A percentile compares a stretch with the other conserved stretches of the same genome.
These are phyloP conservation scores for Tangara arthus DNA, from an alignment of 2,797 vertebrate genomes.

Conservation along the genomic window DNA sequence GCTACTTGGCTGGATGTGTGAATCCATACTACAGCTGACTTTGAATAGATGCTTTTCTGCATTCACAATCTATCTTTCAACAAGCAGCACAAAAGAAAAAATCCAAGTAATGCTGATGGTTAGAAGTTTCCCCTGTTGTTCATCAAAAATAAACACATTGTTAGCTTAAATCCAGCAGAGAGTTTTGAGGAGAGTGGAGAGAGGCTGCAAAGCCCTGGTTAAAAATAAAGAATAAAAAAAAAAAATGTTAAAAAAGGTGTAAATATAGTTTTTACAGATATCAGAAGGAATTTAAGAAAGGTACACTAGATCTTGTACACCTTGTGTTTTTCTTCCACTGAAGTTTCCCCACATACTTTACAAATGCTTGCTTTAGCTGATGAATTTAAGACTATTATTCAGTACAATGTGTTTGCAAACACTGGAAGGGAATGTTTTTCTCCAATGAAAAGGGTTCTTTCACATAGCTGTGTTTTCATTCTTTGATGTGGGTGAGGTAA, in stretches of 20 bases:
- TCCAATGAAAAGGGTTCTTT: not conserved
- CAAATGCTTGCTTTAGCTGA: not conserved
- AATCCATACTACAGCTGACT: not conserved
- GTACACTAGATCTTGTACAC: not conserved
- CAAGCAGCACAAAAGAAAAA: conserved; percentile 7
- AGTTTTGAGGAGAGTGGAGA: not conserved
- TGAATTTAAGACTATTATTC: conserved; percentile 14
- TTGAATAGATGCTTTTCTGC: not conserved
- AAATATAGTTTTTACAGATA: not conserved
- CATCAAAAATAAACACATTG: not conserved
- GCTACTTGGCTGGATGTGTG: not conserved
- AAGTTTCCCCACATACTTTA: not conserved
- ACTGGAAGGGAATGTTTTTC: not conserved
- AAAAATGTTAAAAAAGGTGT: too few species aligned
- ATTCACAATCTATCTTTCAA: conserved; percentile 27
- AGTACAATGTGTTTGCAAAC: not conserved
- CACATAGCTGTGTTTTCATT: not conserved
- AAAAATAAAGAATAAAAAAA: not conserved
- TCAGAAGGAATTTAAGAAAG: not conserved
- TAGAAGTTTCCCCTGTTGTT: not conserved
- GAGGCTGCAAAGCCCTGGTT: not conserved
- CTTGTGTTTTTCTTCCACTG: not conserved
- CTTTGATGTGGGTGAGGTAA: not conserved
- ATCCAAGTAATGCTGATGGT: not conserved
- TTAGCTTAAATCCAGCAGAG: not conserved